Conservation (phyloP, 2,113 vertebrate species). For the Furnarius figulus region DNA sequence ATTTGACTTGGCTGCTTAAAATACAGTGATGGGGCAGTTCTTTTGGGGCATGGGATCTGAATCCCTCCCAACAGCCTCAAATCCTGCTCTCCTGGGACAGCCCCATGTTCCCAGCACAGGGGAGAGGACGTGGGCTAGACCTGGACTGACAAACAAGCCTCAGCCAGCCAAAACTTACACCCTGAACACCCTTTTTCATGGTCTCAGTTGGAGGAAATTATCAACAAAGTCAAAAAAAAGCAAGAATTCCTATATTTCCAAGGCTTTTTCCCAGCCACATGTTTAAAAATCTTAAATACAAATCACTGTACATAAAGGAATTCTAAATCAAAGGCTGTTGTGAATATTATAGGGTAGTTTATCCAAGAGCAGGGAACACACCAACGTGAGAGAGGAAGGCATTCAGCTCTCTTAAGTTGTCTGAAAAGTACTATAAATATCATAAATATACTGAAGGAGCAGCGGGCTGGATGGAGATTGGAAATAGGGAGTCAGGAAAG, state of each 20-base stretch:
- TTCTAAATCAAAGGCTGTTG: not conserved
- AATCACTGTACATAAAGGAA: not conserved
- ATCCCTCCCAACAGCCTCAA: not conserved
- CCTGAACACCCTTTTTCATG: rapidly evolving
- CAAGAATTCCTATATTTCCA: not conserved
- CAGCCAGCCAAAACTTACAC: not conserved
- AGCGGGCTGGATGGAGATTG: not conserved
- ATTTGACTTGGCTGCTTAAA: not conserved
- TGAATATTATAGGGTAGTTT: not conserved
- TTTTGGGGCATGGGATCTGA: not conserved
- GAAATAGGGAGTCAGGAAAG: not conserved
- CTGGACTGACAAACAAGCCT: not conserved
- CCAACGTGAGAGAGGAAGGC: rapidly evolving
- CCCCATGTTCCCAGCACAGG: not conserved
- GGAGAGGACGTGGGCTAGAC: rapidly evolving
- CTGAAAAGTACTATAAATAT: not conserved
- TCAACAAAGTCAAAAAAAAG: not conserved
- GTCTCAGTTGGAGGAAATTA: not conserved
- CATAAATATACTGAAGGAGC: not conserved
- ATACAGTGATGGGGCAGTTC: not conserved
- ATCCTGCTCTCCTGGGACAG: no score
- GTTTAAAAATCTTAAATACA: not conserved
- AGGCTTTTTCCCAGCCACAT: not conserved
- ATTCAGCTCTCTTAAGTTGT: not conserved
- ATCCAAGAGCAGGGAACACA: not conserved